Evolutionary conservation across 2,113 vertebrate genomes (phyloP), one percentile per base, ranked within the genome.

Genomic region (Dipodomys stephensi): DNA sequence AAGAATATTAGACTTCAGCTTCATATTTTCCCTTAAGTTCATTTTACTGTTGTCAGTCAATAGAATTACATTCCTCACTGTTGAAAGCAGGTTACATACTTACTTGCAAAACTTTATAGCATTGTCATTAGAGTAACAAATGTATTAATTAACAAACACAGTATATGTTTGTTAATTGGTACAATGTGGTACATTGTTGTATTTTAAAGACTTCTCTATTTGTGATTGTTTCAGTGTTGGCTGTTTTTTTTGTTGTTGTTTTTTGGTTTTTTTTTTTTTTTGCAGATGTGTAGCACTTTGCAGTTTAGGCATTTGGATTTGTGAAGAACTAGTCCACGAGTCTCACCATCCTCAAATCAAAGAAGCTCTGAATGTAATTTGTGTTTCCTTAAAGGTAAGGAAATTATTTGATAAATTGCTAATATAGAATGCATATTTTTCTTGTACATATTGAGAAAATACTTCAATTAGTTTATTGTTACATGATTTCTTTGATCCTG

Each of bases 221-320:
- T 95, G 78, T 88, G 35, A 85, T 73, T 95, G 11, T 96, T 44
- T 74, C 85, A 20, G 60, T 96, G 6, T 96, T 46, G 32, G 39
- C 39, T 39, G 39, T 53, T 13, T 97, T 44, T 97, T 97, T 98
- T 97, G 39, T 53, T 9, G 49, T 53, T 53, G 49, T 53, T 53
- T 9, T 53, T 53, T 9, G 49, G 8, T 53, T 53, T 53, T 53
- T 13, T 97, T 96, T 98, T 97, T 96, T 39, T 97, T 97, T 98
- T 97, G 64, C 98, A 99, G 99, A 96, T 99, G 99, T 98, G 99
- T 99, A 97, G 99, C 99, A 73, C 98, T 99, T 97, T 99, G 99
- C 96, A 99, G 99, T 97, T 98, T 99, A 97, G 99, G 99, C 69
- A 99, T 99, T 97, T 99, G 99, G 99, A 98, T 99, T 94, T 99